Evolutionary conservation across 2,797 vertebrate species (phyloP).

Genomic region (Bucorvus abyssinicus): DNA sequence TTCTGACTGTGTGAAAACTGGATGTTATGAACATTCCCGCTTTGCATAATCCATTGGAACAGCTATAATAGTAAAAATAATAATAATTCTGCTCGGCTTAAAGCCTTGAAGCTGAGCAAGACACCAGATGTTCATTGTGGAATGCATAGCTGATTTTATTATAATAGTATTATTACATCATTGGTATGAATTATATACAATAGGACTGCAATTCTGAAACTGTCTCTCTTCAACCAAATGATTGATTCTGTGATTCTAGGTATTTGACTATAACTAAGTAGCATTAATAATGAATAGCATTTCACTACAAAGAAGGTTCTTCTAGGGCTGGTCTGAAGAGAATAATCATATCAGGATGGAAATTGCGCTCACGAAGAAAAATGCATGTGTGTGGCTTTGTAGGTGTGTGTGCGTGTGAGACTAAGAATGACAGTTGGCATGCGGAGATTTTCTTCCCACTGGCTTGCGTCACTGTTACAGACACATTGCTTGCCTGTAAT

Average conservation of each 20-base stretch:
- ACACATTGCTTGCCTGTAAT: neutral
- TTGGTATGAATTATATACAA: neutral
- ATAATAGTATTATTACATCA: neutral
- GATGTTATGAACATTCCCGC: neutral
- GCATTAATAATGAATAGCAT: neutral
- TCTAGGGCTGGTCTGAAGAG: neutral
- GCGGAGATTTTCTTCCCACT: neutral
- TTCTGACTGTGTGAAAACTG: neutral
- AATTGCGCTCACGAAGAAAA: neutral
- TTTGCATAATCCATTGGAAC: neutral
- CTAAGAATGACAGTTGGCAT: neutral
- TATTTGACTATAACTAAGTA: neutral
- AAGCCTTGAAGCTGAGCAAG: neutral
- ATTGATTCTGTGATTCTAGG: neutral
- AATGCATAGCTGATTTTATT: neutral
- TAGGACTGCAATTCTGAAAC: neutral
- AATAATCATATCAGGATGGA: neutral
- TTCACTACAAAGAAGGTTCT: neutral
- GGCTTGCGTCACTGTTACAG: accelerated
- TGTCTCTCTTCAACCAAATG: neutral
- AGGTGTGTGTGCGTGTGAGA: neutral
- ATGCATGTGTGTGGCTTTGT: neutral
- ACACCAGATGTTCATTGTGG: neutral
- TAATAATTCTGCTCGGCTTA: neutral
- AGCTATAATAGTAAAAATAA: neutral